Percentiles rank a stretch among this genome's conserved stretches.
These are phyloP conservation scores for Trypoxylus dichotomus DNA, from an alignment of 1,140 invertebrate genomes.

Conservation along the genomic window DNA sequence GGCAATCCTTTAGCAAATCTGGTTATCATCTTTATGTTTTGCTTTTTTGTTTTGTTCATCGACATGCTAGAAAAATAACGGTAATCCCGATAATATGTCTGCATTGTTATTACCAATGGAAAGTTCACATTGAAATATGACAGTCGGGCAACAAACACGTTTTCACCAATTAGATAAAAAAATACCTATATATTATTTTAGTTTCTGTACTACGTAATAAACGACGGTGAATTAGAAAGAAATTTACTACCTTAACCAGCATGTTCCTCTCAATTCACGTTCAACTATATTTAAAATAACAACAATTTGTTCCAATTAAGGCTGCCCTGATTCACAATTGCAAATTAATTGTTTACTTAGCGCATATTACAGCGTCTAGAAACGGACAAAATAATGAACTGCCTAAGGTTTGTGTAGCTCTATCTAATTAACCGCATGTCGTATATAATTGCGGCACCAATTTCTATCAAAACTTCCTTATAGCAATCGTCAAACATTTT, in stretches of 20 bases:
- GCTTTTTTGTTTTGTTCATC: too few species aligned
- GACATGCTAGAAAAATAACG: too few species aligned
- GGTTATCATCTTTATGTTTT: too few species aligned
- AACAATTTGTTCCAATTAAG: not conserved
- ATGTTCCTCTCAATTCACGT: not conserved
- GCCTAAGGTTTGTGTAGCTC: not conserved
- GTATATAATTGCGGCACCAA: not conserved
- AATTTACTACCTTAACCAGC: not conserved
- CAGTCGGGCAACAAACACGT: too few species aligned
- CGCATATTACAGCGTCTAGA: not conserved
- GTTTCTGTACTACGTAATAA: too few species aligned
- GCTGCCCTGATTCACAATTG: not conserved
- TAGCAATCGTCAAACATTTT: not conserved
- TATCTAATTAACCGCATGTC: not conserved
- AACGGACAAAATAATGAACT: not conserved
- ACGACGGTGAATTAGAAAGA: too few species aligned
- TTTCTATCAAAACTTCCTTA: not conserved
- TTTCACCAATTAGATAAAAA: too few species aligned
- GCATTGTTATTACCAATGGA: too few species aligned
- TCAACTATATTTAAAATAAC: not conserved
- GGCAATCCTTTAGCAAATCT: too few species aligned
- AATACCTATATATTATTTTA: too few species aligned
- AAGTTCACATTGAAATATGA: too few species aligned
- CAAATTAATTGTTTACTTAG: not conserved
- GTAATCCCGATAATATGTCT: too few species aligned